Evolutionary conservation across 2,113 vertebrate species (phyloP), one percentile per base, ranked within the genome.

Genomic region (Oncorhynchus kisutch): DNA sequence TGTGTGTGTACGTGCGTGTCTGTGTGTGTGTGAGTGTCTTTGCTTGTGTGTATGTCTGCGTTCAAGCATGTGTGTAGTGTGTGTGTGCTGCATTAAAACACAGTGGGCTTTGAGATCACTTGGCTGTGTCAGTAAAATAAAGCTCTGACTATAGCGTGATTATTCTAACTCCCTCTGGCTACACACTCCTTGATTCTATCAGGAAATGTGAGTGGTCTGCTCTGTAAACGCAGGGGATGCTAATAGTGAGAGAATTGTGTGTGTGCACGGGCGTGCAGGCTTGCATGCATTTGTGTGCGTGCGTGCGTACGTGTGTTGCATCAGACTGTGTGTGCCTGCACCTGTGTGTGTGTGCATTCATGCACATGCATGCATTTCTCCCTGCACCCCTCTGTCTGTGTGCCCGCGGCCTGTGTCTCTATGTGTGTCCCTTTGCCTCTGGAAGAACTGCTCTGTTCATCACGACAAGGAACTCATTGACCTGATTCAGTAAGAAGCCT

Each of bases 401-500:
- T 45, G 39, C 39, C 39, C 8, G 9, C 8, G 9, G 39, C 49
- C n/a, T 31, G 70, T 24, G 65, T 57, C 45, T 29, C 59, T 68
- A 24, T 73, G 72, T 68, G 48, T 51, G 75, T 72, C 45, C 27
- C 78, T 77, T 80, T 16, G 81, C 87, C 85, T 79, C 79, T 89
- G 92, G 80, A 79, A 89, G 84, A 83, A 89, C 90, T 84, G 91
- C 90, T 94, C 92, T 92, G 92, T 93, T 94, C 82, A 89, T 90
- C 91, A 89, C 88, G 86, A 93, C 91, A 90, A 92, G 90, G 88
- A 95, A 94, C 92, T 93, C 89, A 74, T 79, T 95, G 95, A 95
- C 96, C 95, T 94, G 89, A 85, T 94, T 89, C 91, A 92, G 93
- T 89, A 91, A 92, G 93, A 93, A 94, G 92, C 94, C 94, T 88